Conservation (phyloP, 2,113 vertebrate genomes). For the Callorhinus ursinus region DNA sequence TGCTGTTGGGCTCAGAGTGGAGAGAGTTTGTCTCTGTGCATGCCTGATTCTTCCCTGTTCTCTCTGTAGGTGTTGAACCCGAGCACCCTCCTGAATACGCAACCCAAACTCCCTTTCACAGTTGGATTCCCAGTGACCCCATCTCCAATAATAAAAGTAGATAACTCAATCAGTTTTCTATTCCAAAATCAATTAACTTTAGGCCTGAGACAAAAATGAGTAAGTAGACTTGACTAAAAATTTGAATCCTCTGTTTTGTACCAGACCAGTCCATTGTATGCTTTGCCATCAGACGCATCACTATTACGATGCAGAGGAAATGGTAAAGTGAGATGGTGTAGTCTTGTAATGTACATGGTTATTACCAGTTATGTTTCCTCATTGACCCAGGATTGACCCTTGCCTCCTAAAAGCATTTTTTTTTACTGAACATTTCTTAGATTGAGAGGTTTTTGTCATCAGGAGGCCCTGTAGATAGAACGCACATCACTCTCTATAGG, state of each 20-base stretch:
- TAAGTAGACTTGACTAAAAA: background rate
- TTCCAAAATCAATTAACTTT: background rate
- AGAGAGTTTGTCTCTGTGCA: background rate
- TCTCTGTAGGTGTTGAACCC: background rate
- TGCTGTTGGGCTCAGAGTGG: background rate
- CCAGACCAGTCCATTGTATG: background rate
- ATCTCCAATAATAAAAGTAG: background rate
- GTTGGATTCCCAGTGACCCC: background rate
- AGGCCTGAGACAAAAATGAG: background rate
- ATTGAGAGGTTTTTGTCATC: background rate
- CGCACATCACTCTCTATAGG: background rate
- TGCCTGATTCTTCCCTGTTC: background rate
- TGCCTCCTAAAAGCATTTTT: background rate
- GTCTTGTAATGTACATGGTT: background rate
- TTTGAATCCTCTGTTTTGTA: background rate
- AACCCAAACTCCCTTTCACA: background rate
- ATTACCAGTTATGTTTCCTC: background rate
- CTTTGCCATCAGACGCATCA: background rate
- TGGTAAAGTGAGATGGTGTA: background rate
- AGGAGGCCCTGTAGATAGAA: background rate
- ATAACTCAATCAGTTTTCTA: background rate
- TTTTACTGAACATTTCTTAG: background rate
- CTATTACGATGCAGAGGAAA: background rate
- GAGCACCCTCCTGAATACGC: background rate
- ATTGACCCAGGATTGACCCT: constrained; percentile 31